Conservation (phyloP, 2,113 vertebrate species). For the Pedetes capensis region DNA sequence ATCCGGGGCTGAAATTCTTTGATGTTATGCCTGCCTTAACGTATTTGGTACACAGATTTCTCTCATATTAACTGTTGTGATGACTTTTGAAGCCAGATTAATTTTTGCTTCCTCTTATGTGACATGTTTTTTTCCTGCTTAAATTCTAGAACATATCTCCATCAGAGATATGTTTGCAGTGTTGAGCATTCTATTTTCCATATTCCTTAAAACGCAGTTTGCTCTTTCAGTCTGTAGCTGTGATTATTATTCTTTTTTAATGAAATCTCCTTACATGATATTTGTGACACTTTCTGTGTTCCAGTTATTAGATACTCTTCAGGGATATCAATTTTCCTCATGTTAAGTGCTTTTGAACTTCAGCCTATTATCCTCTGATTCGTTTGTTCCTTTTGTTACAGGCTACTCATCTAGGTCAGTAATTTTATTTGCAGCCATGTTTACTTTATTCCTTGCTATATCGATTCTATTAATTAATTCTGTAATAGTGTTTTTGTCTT, state of each 20-base stretch:
- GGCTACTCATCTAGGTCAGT: background rate
- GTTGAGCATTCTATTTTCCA: background rate
- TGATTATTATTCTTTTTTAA: background rate
- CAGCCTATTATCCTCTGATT: background rate
- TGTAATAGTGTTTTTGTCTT: background rate
- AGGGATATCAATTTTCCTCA: background rate
- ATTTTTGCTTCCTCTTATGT: background rate
- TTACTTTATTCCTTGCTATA: background rate
- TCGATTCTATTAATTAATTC: background rate
- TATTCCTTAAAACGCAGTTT: background rate
- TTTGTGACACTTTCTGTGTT: background rate
- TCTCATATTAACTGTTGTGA: background rate
- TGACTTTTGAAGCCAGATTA: background rate
- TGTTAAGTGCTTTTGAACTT: background rate
- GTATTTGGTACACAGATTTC: background rate
- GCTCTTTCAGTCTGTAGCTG: background rate
- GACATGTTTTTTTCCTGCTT: background rate
- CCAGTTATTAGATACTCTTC: background rate
- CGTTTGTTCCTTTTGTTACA: background rate
- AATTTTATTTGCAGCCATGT: constrained; percentile 11
- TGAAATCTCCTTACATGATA: background rate
- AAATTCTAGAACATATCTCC: background rate
- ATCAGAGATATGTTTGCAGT: background rate
- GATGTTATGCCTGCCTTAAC: background rate
- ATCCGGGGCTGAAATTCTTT: background rate